phyloP scores from a whole-genome alignment of 2,888 invertebrate species.

The Callyntrura guangdongensis region DNA sequence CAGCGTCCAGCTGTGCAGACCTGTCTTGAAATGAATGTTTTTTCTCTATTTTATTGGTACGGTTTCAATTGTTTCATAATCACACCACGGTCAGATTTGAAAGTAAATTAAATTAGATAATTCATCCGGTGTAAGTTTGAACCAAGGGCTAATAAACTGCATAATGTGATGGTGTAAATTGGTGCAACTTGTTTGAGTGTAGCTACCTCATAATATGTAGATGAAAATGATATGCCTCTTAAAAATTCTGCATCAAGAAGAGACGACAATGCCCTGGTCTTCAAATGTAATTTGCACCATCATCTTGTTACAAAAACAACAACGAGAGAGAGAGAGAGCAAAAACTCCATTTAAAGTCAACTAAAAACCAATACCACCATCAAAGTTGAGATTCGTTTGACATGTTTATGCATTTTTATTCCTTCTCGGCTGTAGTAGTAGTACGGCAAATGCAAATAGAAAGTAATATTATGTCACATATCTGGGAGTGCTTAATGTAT shows the following conservation, averaged over 20 bases:
- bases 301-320: not conserved
- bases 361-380: slow-evolving; percentile 45
- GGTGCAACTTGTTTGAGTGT: not conserved
- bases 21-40: slow-evolving; percentile 49
- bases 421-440: not conserved
- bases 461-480: not conserved
- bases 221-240: not conserved
- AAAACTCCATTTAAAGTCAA: slow-evolving; percentile 25
- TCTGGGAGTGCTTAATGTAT: slow-evolving; percentile 15
- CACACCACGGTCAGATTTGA: slow-evolving; percentile 51
- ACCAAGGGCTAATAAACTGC: not conserved
- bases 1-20: slow-evolving; percentile 60
- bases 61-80: slow-evolving; percentile 68
- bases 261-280: not conserved
- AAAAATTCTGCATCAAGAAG: not conserved
- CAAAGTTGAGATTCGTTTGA: slow-evolving; percentile 34
- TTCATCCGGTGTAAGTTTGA: not conserved
- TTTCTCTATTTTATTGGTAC: slow-evolving; percentile 64
- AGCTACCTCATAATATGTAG: not conserved
- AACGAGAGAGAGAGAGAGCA: not conserved
- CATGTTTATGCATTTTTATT: slow-evolving; percentile 16
- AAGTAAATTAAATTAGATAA: slow-evolving; percentile 38
- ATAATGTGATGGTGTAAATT: not conserved
- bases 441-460: slow-evolving; percentile 22
- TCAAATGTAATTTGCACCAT: slow-evolving; percentile 12